Base-by-base conservation (phyloP, 2,113 vertebrate genomes). In the Urocolius indicus region DNA sequence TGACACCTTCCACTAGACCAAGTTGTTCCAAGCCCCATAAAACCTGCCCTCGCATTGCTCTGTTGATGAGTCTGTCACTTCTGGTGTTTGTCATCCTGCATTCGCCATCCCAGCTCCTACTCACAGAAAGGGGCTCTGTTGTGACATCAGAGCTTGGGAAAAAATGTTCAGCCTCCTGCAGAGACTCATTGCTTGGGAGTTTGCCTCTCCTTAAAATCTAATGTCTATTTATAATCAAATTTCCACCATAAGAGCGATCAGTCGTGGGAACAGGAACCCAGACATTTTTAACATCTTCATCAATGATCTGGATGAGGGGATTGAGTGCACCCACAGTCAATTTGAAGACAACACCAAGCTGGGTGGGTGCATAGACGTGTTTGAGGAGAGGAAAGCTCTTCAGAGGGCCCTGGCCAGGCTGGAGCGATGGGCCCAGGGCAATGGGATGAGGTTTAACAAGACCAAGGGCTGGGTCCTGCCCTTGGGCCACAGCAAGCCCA, bases 131-230 rank as follows among this genome's bases (percentile, higher is more conserved):
- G 11, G 32, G 15, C 15, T 29, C 18, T 29, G 27, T 12, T 12
- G 55, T 54, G n/a, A 19, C 5, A 38, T 20, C 45, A 9, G 32
- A 52, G 15, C 45, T 52, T 45, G 32, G 32, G 26, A 67, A 21
- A 15, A 18, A 38, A 11, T 0, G 0, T 38, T 32, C 16, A 14
- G 36, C 13, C 12, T 59, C 27, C 38, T 46, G 36, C 32, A 45
- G 0, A 34, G 52, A 36, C 43, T 65, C 26, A 32, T 32, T 67
- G 3, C 9, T 38, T 51, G 36, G 49, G 32, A 67, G 36, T 59
- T 52, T 89, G 36, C 18, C 51, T 82, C 19, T 34, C 10, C 12
- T 59, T n/a, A 54, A 10, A 38, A 59, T 46, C 22, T 36, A 30
- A 63, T 1, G 2, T 48, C n/a, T 71, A 14, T 55, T 49, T 63